Conservation (phyloP, 2,888 invertebrate species). For the Amphipoea lucens region DNA sequence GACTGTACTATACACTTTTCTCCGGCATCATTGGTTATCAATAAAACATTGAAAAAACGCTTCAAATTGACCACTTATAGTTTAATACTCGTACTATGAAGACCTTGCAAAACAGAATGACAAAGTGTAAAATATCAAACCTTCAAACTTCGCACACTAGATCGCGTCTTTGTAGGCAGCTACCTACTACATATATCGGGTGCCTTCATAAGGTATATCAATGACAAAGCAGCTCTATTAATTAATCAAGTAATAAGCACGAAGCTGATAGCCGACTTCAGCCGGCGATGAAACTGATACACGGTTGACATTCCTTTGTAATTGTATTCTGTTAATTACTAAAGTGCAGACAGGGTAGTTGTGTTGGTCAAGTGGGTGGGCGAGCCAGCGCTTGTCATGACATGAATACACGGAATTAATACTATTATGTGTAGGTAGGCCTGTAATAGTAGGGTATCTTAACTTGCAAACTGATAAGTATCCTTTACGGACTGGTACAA, state of each 20-base stretch:
- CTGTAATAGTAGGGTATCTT: background rate
- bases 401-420: slow-evolving; percentile 28
- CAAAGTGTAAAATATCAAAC: background rate
- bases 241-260: slow-evolving; percentile 38
- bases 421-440: background rate
- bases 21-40: background rate
- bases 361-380: slow-evolving; percentile 40
- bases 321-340: slow-evolving; percentile 55
- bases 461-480: background rate
- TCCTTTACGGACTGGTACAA: background rate
- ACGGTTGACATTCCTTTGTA: slow-evolving; percentile 49
- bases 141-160: background rate
- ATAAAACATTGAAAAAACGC: background rate
- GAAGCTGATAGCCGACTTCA: slow-evolving; percentile 25
- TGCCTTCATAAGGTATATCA: slow-evolving; percentile 1
- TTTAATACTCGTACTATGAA: background rate
- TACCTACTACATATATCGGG: background rate
- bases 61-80: too few relatives aligned
- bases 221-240: slow-evolving; percentile 39
- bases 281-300: slow-evolving; percentile 37
- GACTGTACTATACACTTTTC: background rate
- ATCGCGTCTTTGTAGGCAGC: background rate
- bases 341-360: slow-evolving; percentile 52
- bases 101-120: background rate
- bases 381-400: slow-evolving; percentile 13